Percentiles rank a stretch among this genome's conserved stretches.
Conservation (phyloP, 2,113 vertebrate genomes). For the Saguinus imperator region DNA sequence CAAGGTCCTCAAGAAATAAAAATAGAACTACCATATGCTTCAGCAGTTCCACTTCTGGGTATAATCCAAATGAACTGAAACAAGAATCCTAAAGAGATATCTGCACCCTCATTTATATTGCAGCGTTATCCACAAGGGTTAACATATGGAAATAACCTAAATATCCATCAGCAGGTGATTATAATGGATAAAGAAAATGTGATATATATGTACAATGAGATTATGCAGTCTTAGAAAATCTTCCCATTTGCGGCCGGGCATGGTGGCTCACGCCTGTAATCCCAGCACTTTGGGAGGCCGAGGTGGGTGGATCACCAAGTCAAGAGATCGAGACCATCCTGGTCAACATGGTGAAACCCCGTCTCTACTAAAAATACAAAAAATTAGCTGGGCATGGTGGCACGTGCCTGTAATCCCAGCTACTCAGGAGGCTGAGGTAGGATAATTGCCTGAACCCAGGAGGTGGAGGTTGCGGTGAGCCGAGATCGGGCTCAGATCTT, state of each 20-base stretch:
- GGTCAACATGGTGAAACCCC: too few relatives aligned
- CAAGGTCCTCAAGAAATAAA: neutral
- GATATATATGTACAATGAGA: neutral
- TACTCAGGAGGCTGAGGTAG: too few relatives aligned
- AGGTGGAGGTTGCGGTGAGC: too few relatives aligned
- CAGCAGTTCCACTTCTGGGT: neutral
- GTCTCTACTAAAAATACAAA: too few relatives aligned
- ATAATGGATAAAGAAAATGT: neutral
- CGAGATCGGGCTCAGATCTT: too few relatives aligned
- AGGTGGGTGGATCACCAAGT: too few relatives aligned
- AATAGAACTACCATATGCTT: neutral
- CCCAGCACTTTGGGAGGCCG: too few relatives aligned
- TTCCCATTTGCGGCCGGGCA: neutral
- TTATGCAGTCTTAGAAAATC: neutral
- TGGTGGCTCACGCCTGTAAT: too few relatives aligned
- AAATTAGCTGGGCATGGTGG: too few relatives aligned
- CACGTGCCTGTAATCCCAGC: too few relatives aligned
- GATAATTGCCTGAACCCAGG: too few relatives aligned
- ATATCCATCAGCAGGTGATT: neutral
- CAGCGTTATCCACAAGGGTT: neutral
- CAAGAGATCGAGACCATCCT: too few relatives aligned
- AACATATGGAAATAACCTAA: neutral
- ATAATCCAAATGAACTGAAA: neutral
- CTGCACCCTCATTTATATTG: neutral
- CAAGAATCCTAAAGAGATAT: neutral